Conservation (phyloP, 1,140 invertebrate species). For the Manduca sexta region DNA sequence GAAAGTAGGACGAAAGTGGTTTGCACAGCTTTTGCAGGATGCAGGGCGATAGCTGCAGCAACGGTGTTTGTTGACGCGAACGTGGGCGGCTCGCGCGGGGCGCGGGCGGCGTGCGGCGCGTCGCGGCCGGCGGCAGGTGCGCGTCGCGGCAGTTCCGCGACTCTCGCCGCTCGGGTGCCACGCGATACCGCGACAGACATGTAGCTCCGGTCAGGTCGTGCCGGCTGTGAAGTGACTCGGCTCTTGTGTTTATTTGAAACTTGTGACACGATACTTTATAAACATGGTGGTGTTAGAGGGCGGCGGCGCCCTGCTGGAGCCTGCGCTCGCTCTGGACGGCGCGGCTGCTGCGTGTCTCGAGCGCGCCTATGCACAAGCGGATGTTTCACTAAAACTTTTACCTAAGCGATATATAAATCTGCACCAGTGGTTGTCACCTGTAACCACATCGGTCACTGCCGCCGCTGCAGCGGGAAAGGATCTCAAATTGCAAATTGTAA, state of each 20-base stretch:
- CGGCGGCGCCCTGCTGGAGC: conserved; percentile 74
- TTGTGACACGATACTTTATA: conserved; percentile 28
- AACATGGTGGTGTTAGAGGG: conserved; percentile 83
- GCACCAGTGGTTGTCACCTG: conserved; percentile 89
- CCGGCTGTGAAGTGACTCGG: conserved; percentile 37
- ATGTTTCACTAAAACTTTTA: conserved; percentile 87
- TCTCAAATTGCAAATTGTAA: conserved; percentile 82
- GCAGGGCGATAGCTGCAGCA: conserved; percentile 56
- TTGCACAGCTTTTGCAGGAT: conserved; percentile 37
- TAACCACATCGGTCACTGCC: conserved; percentile 70
- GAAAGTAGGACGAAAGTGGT: conserved; percentile 56
- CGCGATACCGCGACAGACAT: conserved; percentile 45
- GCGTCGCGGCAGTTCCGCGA: conserved; percentile 63
- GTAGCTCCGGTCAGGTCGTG: conserved; percentile 33
- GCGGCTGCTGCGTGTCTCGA: conserved; percentile 75
- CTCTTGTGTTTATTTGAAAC: conserved; percentile 33
- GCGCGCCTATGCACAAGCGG: conserved; percentile 83
- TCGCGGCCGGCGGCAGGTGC: conserved; percentile 45
- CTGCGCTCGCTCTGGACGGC: conserved; percentile 66
- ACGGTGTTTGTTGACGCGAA: conserved; percentile 63
- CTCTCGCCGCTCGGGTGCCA: conserved; percentile 41
- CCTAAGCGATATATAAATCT: conserved; percentile 91
- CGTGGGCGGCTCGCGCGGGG: conserved; percentile 36
- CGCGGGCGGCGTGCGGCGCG: conserved; percentile 41
- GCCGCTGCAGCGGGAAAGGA: conserved; percentile 77